Evolutionary conservation across 2,113 vertebrate genomes (phyloP).

Genomic region (Scolopax mira): DNA sequence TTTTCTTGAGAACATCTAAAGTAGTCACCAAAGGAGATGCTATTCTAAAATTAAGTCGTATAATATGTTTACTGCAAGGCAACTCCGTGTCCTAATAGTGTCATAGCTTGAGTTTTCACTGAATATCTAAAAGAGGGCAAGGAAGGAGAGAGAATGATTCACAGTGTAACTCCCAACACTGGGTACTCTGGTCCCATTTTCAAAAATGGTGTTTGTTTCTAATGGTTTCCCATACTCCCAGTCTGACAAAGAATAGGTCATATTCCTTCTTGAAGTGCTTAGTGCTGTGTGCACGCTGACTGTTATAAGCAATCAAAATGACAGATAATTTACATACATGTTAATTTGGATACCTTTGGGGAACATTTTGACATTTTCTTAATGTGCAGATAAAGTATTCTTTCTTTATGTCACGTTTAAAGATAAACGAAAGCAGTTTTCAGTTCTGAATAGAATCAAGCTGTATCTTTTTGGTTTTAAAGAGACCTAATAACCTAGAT

Average conservation of each 20-base stretch:
- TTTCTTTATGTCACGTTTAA: background rate
- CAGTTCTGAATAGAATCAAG: background rate
- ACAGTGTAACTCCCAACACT: fast-evolving
- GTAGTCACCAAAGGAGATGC: background rate
- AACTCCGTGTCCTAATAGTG: background rate
- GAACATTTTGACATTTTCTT: background rate
- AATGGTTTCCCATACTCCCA: background rate
- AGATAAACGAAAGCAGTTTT: background rate
- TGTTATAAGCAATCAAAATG: background rate
- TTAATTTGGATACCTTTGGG: background rate
- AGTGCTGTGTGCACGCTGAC: background rate
- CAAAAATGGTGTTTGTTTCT: background rate
- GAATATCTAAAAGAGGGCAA: no score
- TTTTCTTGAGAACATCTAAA: background rate
- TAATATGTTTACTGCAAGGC: background rate
- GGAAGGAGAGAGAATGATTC: background rate
- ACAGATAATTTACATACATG: background rate
- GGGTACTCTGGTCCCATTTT: background rate
- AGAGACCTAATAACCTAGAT: background rate
- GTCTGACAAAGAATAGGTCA: background rate
- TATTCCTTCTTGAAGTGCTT: background rate
- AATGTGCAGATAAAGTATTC: background rate
- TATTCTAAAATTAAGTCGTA: background rate
- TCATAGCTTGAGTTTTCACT: background rate
- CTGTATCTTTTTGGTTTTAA: background rate